Evolutionary conservation across 2,888 invertebrate species (phyloP).

Genomic region (Stramonita haemastoma): DNA sequence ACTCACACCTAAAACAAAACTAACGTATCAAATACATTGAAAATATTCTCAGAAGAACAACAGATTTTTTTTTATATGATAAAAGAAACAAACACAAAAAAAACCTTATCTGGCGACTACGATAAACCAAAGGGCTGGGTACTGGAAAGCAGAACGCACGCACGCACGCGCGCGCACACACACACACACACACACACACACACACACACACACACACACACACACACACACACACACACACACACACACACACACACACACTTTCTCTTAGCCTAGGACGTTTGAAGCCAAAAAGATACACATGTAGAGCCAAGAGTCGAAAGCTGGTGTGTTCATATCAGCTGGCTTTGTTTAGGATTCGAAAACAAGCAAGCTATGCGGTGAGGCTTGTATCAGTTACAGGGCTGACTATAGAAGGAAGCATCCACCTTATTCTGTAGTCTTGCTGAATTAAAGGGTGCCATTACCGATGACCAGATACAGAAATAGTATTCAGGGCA

Average conservation of each 20-base stretch:
- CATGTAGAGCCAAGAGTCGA: too few relatives aligned
- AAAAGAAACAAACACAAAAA: background rate
- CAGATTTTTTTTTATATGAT: background rate
- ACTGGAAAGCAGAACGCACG: background rate
- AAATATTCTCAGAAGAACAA: background rate
- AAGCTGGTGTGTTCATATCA: too few relatives aligned
- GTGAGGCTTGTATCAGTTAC: too few relatives aligned
- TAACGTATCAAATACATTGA: background rate
- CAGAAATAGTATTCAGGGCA: too few relatives aligned
- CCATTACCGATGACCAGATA: too few relatives aligned
- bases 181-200: constrained; percentile 16
- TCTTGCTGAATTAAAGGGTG: too few relatives aligned
- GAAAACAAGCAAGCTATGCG: too few relatives aligned
- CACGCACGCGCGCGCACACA: background rate
- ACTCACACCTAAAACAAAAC: background rate
- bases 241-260: background rate
- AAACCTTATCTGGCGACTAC: background rate
- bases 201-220: constrained; percentile 21
- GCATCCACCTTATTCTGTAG: too few relatives aligned
- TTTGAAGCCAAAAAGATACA: too few relatives aligned
- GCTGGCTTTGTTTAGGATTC: too few relatives aligned
- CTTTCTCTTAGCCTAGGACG: background rate
- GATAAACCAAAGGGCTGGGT: background rate
- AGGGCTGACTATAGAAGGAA: too few relatives aligned
- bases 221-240: constrained; percentile 4